Base-by-base conservation (phyloP, 2,797 vertebrate species). In the Lycodopsis pacificus region DNA sequence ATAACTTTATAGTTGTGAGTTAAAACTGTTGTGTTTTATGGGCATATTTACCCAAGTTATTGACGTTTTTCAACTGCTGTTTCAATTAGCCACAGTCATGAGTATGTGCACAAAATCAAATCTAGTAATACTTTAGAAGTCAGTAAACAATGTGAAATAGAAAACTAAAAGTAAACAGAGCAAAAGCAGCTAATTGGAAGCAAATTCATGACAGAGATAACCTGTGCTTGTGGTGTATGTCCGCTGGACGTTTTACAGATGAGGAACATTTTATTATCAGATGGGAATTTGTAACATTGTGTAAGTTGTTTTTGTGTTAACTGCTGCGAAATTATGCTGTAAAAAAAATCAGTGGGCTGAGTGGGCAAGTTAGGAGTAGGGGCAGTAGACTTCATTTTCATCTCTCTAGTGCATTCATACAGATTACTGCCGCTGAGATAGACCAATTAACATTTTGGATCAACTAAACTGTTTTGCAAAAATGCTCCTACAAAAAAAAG, bases 401-500 rank as follows among this genome's bases (percentile, higher is more conserved):
- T 54, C 12, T 64, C 34, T 69, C 14, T n/a, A 0, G 9, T 58
- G 10, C 8, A 72, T 59, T 66, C 17, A 42, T 61, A 64, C 27
- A 61, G 5, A 78, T 30, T 20, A 3, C 12, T 25, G 7, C 53
- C 53, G 40, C 14, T 38, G 22, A 68, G 25, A 72, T 3, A n/a
- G 19, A 44, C 25, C n/a, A 53, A 51, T 13, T 49, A 68, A 72
- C 7, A 73, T 14, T 61, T 67, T 67, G 71, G 17, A 11, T 74
- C 36, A 36, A 27, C 32, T 61, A 42, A 73, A 9, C 5, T 57
- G 22, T 34, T 53, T 71, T 46, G 49, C 8, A 77, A 17, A 59
- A 77, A 73, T 36, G 34, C 8, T 65, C 2, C 49, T 61, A 64
- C 14, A 77, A 71, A 85, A 49, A 71, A 40, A 68, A 56, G 4